Conservation (phyloP, 2,797 vertebrate species). For the Alectoris magna region DNA sequence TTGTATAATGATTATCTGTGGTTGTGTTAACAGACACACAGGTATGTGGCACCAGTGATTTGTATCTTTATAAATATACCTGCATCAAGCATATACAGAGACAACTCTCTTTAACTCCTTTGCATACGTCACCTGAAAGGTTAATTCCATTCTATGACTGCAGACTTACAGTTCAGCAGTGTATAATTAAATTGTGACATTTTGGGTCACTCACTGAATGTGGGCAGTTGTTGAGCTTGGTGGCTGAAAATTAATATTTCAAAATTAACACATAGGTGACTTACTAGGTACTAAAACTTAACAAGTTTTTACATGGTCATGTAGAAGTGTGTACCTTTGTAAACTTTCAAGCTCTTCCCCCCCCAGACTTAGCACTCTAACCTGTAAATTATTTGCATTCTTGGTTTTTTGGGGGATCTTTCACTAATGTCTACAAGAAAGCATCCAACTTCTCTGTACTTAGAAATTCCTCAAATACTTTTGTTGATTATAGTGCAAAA, state of each 20-base stretch:
- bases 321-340: neutral
- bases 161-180: neutral
- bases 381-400: neutral
- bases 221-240: neutral
- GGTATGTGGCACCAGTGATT: neutral
- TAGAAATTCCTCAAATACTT: neutral
- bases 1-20: neutral
- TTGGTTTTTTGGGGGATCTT: neutral
- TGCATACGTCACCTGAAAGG: neutral
- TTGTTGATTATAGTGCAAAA: neutral
- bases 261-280: neutral
- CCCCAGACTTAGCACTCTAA: neutral
- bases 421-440: neutral
- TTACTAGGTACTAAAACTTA: neutral
- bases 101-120: neutral
- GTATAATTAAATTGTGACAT: neutral
- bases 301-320: neutral
- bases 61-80: neutral
- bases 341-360: neutral
- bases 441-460: neutral
- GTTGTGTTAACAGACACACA: neutral
- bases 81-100: neutral
- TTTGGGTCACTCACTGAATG: neutral
- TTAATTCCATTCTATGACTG: neutral
- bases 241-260: neutral